Evolutionary conservation across 92 coral and sea anemone species (phyloP).

Genomic region (Zoanthus sansibaricus): DNA sequence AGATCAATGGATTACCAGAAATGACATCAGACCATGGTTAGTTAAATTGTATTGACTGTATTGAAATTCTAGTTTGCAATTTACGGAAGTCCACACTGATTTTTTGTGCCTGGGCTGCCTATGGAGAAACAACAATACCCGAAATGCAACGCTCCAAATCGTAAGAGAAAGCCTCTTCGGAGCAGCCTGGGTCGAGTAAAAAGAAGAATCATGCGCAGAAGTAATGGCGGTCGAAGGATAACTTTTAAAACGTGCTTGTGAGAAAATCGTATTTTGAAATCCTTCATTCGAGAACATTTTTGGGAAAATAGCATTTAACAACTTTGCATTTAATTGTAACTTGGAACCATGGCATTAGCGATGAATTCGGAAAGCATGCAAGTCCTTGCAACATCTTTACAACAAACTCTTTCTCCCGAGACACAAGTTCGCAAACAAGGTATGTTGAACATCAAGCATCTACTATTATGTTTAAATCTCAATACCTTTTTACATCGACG

Average conservation of each 20-base stretch:
- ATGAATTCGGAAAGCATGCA: constrained; percentile 72
- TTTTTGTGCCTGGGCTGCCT: no score
- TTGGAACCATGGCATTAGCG: constrained; percentile 29
- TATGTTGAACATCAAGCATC: constrained; percentile 19
- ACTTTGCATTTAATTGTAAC: not conserved
- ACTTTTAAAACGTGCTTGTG: not conserved
- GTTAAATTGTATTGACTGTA: no score
- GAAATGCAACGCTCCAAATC: no score
- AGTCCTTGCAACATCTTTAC: constrained; percentile 73
- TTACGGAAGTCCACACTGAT: no score
- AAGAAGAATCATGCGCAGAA: constrained; percentile 40
- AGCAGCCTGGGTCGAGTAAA: constrained; percentile 43
- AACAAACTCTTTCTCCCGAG: constrained; percentile 86
- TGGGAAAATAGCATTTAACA: not conserved
- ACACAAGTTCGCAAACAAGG: constrained; percentile 87
- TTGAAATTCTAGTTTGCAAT: no score
- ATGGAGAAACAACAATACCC: no score
- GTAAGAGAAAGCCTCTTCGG: no score
- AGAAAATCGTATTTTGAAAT: not conserved
- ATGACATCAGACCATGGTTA: no score
- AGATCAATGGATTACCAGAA: no score
- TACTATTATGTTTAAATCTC: not conserved
- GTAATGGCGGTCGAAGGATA: constrained; percentile 43
- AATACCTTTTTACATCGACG: not conserved
- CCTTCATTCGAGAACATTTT: not conserved